phyloP scores from a whole-genome alignment of 2,888 invertebrate species.

The Dyspetes luteomarginatus region DNA sequence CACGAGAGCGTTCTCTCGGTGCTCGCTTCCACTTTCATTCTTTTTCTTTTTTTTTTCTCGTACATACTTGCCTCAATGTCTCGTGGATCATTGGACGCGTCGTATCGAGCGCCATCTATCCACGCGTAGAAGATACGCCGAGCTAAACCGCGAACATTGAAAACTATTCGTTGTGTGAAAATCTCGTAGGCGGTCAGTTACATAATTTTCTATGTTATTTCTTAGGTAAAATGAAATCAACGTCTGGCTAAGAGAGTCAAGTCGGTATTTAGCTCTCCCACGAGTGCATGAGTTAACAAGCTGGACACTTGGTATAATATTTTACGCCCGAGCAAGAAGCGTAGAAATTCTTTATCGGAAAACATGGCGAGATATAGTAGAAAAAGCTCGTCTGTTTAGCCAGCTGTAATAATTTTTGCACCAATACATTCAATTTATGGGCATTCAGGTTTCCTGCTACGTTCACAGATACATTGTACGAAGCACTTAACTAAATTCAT shows the following conservation, averaged over 20 bases:
- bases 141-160: constrained; percentile 42
- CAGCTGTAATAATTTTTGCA: constrained; percentile 5
- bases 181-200: constrained; percentile 70
- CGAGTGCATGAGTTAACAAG: neutral
- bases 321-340: neutral
- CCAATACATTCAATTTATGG: constrained; percentile 6
- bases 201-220: constrained; percentile 70
- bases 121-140: constrained; percentile 57
- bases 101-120: constrained; percentile 29
- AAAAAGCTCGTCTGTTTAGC: constrained; percentile 17
- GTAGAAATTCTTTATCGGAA: constrained; percentile 44
- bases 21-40: constrained; percentile 40
- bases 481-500: too few relatives aligned
- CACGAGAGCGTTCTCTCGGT: constrained; percentile 63
- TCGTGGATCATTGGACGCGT: constrained; percentile 26
- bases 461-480: neutral
- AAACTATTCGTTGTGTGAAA: constrained; percentile 65
- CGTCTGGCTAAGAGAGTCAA: constrained; percentile 10
- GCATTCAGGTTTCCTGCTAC: neutral
- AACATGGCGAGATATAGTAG: constrained; percentile 32
- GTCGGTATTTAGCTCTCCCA: constrained; percentile 28
- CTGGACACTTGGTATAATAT: neutral
- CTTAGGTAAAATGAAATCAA: constrained; percentile 33
- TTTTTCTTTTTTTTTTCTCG: constrained; percentile 22
- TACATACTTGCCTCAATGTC: constrained; percentile 7